Conservation (phyloP, 2,888 invertebrate genomes). For the Strigamia transsilvanica region DNA sequence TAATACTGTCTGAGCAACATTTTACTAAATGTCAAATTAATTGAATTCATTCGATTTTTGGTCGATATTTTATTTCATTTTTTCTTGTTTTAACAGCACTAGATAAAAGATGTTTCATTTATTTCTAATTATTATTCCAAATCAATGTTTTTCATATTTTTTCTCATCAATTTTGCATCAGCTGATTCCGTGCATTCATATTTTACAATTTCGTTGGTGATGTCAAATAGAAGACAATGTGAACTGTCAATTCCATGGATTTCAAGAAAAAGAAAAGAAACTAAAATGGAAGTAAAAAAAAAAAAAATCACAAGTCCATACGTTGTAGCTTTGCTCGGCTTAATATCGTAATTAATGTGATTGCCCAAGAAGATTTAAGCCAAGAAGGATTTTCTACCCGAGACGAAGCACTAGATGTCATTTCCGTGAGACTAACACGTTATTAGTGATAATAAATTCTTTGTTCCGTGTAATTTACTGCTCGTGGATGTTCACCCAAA, state of each 20-base stretch:
- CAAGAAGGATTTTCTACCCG: background rate
- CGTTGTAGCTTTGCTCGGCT: conserved; percentile 29
- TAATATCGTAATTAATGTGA: conserved; percentile 43
- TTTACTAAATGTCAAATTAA: background rate
- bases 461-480: conserved; percentile 39
- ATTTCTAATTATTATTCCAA: no score
- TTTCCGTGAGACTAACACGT: conserved; percentile 43
- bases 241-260: conserved; percentile 17
- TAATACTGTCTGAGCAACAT: background rate
- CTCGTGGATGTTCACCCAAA: conserved; percentile 35
- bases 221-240: conserved; percentile 15
- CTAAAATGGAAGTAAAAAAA: background rate
- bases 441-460: conserved; percentile 46
- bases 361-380: conserved; percentile 40
- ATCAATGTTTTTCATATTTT: no score
- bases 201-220: background rate
- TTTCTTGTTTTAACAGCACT: no score
- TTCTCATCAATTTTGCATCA: no score
- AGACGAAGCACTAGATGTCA: conserved; percentile 37
- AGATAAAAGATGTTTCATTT: no score
- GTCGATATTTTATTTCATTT: no score
- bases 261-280: background rate
- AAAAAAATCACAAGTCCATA: background rate
- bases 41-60: no score
- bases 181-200: background rate